Evolutionary conservation across 2,797 vertebrate species (phyloP), one percentile per base, ranked within the genome.

Genomic region (Manis crassicaudata): DNA sequence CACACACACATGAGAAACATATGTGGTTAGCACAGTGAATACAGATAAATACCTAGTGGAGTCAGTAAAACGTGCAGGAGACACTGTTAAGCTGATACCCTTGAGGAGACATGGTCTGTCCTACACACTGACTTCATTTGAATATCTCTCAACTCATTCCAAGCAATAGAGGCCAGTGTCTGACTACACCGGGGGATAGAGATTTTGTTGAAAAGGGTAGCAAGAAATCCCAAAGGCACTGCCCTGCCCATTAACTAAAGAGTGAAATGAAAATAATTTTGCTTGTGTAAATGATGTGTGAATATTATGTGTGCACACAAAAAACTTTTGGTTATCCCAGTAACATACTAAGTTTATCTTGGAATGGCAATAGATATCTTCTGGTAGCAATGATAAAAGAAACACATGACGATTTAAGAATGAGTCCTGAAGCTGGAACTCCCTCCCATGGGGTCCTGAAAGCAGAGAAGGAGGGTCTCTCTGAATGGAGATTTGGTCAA

Each of bases 21-120:
- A 54, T 8, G 35, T 75, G 23, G 27, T 40, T 81, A 72, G 27
- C 79, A 77, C 17, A 17, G 54, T 5, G 63, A 35, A 23, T 6
- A 79, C n/a, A 72, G 68, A 16, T 25, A 56, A 46, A 75, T 10
- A 63, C 9, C 23, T 7, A 56, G 75, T 75, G 37, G 58, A 50
- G 25, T 92, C 52, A 46, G 35, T 32, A 73, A 65, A 85, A 25
- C 0, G 9, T 60, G 68, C 32, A 68, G 67, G 84, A 81, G 76
- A 79, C 0, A 1, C 16, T 54, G 27, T 46, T 12, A 65, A 12
- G 17, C 8, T 60, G 68, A 17, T 6, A 3, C 8, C 17, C n/a
- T n/a, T 6, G 35, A 27, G 35, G 50, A 83, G 11, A 27, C 1
- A 0, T 1, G 20, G 46, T 21, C 40, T 25, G 2, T 32, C 5